phyloP scores from a whole-genome alignment of 2,797 vertebrate genomes.

The Microchirus variegatus region DNA sequence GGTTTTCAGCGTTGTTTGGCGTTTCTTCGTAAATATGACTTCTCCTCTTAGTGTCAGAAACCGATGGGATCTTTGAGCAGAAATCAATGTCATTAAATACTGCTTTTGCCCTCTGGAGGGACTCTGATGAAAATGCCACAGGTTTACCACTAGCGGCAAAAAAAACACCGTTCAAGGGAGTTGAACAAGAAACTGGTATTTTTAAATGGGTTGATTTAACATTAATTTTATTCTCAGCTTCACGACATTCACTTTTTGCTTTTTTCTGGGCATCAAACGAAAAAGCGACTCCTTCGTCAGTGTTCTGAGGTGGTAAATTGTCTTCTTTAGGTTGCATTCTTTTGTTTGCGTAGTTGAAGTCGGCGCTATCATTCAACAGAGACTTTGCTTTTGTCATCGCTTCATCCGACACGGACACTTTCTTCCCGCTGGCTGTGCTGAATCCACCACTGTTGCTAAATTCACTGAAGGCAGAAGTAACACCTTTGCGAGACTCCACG shows the following conservation, averaged over 20 bases:
- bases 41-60: slow-evolving; percentile 13
- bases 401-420: slow-evolving; percentile 77
- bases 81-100: slow-evolving; percentile 76
- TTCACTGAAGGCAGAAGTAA: not conserved
- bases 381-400: slow-evolving; percentile 79
- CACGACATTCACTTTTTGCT: slow-evolving; percentile 67
- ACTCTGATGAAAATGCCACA: slow-evolving; percentile 78
- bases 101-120: slow-evolving; percentile 78
- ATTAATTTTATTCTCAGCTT: slow-evolving; percentile 13
- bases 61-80: slow-evolving; percentile 4
- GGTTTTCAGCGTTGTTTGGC: slow-evolving; percentile 4
- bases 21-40: slow-evolving; percentile 7
- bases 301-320: slow-evolving; percentile 57
- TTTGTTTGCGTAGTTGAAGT: slow-evolving; percentile 36
- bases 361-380: slow-evolving; percentile 70
- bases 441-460: slow-evolving; percentile 51
- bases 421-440: slow-evolving; percentile 81
- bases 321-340: slow-evolving; percentile 42
- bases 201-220: slow-evolving; percentile 3
- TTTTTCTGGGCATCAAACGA: slow-evolving; percentile 83
- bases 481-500: no score
- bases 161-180: slow-evolving; percentile 62
- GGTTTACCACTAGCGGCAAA: slow-evolving; percentile 81
- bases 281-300: slow-evolving; percentile 78
- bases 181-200: not conserved